phyloP scores from a whole-genome alignment of 2,113 vertebrate genomes.

The Falco punctatus region DNA sequence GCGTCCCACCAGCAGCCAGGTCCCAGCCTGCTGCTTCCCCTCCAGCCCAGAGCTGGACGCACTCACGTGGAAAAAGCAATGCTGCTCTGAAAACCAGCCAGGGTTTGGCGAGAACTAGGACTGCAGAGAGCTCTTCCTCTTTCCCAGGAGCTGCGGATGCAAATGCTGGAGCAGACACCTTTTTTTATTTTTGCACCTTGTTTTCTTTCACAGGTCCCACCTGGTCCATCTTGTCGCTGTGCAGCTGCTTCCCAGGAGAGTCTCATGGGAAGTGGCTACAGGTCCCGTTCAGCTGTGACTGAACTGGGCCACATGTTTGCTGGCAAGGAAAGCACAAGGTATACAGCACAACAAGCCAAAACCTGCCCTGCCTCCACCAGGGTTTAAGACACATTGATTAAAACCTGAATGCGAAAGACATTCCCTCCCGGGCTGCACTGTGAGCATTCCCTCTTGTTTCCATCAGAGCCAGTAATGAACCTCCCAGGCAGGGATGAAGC shows the following conservation, averaged over 20 bases:
- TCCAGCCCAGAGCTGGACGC: neutral
- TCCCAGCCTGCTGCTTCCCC: neutral
- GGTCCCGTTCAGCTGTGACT: neutral
- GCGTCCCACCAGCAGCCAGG: neutral
- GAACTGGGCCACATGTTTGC: fast-evolving
- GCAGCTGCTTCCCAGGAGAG: neutral
- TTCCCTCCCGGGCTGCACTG: neutral
- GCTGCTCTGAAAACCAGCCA: neutral
- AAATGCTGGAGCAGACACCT: fast-evolving
- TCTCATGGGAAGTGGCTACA: neutral
- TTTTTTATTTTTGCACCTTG: neutral
- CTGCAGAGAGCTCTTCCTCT: neutral
- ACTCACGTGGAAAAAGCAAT: fast-evolving
- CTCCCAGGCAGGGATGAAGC: neutral
- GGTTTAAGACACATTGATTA: fast-evolving
- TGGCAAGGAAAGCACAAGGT: neutral
- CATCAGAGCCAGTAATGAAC: neutral
- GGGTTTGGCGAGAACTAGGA: neutral
- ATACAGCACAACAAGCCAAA: neutral
- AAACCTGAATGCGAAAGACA: neutral
- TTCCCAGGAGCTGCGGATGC: neutral
- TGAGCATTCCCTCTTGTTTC: neutral
- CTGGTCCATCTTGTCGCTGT: fast-evolving
- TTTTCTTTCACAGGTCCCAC: neutral
- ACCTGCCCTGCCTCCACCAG: neutral